phyloP scores from a whole-genome alignment of 2,888 invertebrate genomes.

The Platycnemis pennipes region DNA sequence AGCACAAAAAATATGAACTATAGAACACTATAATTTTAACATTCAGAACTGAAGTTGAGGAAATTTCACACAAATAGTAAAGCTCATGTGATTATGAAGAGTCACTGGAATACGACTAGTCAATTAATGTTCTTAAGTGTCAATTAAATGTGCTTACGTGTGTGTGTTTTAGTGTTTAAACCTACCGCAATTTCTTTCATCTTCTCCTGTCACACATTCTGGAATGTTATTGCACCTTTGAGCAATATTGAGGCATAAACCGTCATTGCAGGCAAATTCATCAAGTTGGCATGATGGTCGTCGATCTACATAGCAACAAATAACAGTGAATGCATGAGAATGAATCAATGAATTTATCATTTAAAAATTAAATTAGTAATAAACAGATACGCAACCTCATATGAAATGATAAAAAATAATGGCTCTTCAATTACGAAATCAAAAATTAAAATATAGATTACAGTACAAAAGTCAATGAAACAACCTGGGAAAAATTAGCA shows the following conservation, averaged over 20 bases:
- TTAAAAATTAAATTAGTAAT: background rate
- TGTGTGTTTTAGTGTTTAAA: conserved; percentile 61
- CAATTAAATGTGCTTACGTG: background rate
- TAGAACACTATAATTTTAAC: background rate
- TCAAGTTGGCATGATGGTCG: conserved; percentile 78
- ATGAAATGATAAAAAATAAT: background rate
- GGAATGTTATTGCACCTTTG: conserved; percentile 80
- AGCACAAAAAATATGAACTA: too few species aligned
- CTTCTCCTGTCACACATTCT: conserved; percentile 82
- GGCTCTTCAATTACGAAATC: background rate
- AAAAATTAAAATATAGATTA: background rate
- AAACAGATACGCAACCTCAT: background rate
- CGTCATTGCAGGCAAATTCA: conserved; percentile 82
- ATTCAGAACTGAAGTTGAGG: background rate
- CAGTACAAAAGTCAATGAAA: background rate
- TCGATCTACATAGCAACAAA: conserved; percentile 55
- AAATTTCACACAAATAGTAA: background rate
- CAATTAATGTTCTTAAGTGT: too few species aligned
- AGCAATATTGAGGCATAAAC: conserved; percentile 80
- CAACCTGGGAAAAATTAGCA: background rate
- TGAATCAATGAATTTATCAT: background rate
- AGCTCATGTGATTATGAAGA: background rate
- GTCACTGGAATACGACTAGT: background rate
- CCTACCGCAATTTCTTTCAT: conserved; percentile 81
- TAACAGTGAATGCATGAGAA: conserved; percentile 9